Evolutionary conservation across 2,797 vertebrate genomes (phyloP).

Genomic region (Cynodonichthys magdalenae): DNA sequence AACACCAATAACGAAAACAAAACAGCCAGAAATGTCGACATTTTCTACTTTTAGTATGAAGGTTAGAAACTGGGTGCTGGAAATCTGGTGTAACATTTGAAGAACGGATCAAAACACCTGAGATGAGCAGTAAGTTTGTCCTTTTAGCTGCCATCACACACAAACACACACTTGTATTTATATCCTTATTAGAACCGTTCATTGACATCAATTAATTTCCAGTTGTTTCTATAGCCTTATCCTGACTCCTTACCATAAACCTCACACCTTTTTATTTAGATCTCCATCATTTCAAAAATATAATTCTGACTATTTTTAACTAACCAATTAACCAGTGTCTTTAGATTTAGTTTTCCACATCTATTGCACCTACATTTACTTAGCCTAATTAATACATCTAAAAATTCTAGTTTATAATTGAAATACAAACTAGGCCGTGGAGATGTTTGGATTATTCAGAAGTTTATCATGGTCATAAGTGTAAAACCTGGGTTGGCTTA

Average conservation of each 20-base stretch:
- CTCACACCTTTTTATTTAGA: not conserved
- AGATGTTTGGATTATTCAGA: conserved; percentile 12
- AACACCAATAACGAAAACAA: too few species aligned
- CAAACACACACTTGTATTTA: too few species aligned
- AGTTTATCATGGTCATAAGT: conserved; percentile 1
- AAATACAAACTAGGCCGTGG: not conserved
- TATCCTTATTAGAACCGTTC: too few species aligned
- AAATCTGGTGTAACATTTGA: not conserved
- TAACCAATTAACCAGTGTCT: not conserved
- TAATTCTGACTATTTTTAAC: not conserved
- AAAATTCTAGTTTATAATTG: not conserved
- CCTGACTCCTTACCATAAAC: too few species aligned
- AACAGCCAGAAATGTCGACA: too few species aligned
- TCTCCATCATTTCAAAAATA: not conserved
- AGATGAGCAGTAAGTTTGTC: not conserved
- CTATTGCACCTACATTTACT: not conserved
- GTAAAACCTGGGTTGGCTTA: too few species aligned
- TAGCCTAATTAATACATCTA: not conserved
- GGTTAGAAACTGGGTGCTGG: too few species aligned
- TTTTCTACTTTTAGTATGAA: too few species aligned
- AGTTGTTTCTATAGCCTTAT: too few species aligned
- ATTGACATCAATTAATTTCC: too few species aligned
- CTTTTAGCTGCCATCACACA: not conserved
- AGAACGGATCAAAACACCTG: not conserved
- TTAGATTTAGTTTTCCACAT: too few species aligned